Conservation (phyloP, 2,113 vertebrate genomes). For the Syngnathus typhle region DNA sequence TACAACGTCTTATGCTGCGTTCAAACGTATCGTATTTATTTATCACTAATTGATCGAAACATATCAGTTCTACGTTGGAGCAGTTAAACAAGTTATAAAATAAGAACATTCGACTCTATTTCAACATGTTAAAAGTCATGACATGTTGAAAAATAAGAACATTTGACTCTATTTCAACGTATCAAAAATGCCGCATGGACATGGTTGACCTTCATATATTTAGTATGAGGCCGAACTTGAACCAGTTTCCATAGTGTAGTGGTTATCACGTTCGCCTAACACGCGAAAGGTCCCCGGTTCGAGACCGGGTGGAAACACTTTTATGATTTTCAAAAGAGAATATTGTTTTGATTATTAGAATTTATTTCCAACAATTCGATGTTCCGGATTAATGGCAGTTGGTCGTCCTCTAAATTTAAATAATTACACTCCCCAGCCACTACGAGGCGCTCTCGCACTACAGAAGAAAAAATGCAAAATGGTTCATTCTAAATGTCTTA, state of each 20-base stretch:
- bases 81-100: too few species aligned
- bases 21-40: background rate
- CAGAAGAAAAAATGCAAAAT: background rate
- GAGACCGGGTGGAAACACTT: conserved; percentile 69
- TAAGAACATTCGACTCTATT: too few species aligned
- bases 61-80: background rate
- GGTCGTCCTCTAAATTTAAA: background rate
- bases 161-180: too few species aligned
- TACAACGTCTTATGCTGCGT: background rate
- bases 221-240: too few species aligned
- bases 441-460: background rate
- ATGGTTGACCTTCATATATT: too few species aligned
- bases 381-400: background rate
- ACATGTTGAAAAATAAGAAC: too few species aligned
- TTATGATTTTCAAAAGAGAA: background rate
- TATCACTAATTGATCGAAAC: background rate
- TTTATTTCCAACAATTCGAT: background rate
- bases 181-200: too few species aligned
- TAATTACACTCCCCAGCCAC: background rate
- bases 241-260: conserved; percentile 76
- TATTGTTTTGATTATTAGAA: background rate
- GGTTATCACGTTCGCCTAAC: conserved; percentile 81
- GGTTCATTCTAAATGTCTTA: background rate
- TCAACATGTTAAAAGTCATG: too few species aligned
- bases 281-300: conserved; percentile 83